Evolutionary conservation across 2,797 vertebrate genomes (phyloP).

Genomic region (Ctenosaura bakeri): DNA sequence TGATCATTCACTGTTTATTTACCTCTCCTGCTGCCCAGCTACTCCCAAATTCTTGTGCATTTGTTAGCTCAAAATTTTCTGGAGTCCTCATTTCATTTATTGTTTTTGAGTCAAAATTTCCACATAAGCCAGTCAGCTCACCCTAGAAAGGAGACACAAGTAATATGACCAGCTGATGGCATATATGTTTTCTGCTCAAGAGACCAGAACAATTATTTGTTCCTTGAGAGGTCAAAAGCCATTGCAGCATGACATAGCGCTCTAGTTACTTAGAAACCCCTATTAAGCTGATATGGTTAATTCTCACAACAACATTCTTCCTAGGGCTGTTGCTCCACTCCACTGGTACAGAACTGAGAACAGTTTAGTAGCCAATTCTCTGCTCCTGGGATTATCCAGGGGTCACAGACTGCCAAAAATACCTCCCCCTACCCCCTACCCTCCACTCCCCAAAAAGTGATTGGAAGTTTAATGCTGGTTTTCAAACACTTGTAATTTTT

Average conservation of each 20-base stretch:
- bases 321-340: neutral
- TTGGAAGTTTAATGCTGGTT: too few relatives aligned
- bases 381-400: too few relatives aligned
- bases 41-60: slow-evolving; percentile 94
- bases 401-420: too few relatives aligned
- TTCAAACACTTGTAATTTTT: neutral
- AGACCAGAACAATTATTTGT: neutral
- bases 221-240: neutral
- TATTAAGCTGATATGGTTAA: neutral
- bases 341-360: too few relatives aligned
- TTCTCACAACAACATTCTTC: neutral
- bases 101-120: slow-evolving; percentile 97
- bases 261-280: neutral
- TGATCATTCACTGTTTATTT: slow-evolving; percentile 38
- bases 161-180: neutral
- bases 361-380: too few relatives aligned
- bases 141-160: slow-evolving; percentile 80
- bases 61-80: slow-evolving; percentile 92
- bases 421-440: too few relatives aligned
- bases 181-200: neutral
- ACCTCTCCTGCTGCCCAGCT: slow-evolving; percentile 93
- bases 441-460: too few relatives aligned
- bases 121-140: slow-evolving; percentile 90
- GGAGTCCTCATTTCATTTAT: slow-evolving; percentile 95
- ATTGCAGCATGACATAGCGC: neutral